Percentiles rank a stretch among this genome's conserved stretches.
These are phyloP conservation scores for Adelosebastes latens DNA, from an alignment of 2,797 vertebrate genomes.

Conservation along the genomic window DNA sequence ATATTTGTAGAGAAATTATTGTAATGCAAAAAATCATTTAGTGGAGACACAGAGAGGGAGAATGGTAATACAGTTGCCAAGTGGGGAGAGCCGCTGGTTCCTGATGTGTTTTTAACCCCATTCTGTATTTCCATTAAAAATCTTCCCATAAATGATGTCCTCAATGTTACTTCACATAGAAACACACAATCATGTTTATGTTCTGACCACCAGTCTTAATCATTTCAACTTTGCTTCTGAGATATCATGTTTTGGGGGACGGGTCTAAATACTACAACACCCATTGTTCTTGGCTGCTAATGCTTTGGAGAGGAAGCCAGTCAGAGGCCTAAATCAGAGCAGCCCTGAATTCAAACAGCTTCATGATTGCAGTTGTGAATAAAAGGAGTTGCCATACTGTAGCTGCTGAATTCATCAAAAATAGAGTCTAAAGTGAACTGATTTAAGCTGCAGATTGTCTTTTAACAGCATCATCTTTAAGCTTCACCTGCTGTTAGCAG, in stretches of 20 bases:
- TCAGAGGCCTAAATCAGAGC: neutral
- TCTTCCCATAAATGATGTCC: neutral
- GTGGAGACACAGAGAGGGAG: no score
- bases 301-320: neutral
- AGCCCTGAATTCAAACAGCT: neutral
- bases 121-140: no score
- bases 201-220: neutral
- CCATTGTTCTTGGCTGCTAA: neutral
- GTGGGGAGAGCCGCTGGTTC: no score
- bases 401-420: neutral
- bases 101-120: no score
- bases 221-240: neutral
- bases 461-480: neutral
- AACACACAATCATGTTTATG: neutral
- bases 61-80: no score
- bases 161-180: neutral
- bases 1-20: no score
- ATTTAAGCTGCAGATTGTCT: neutral
- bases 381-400: neutral
- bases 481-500: neutral
- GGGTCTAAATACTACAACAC: neutral
- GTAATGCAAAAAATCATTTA: no score
- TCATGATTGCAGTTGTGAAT: neutral
- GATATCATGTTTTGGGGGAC: neutral
- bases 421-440: neutral